These are phyloP conservation scores for Phyllopteryx taeniolatus DNA, from an alignment of 2,113 vertebrate genomes.

Conservation along the genomic window DNA sequence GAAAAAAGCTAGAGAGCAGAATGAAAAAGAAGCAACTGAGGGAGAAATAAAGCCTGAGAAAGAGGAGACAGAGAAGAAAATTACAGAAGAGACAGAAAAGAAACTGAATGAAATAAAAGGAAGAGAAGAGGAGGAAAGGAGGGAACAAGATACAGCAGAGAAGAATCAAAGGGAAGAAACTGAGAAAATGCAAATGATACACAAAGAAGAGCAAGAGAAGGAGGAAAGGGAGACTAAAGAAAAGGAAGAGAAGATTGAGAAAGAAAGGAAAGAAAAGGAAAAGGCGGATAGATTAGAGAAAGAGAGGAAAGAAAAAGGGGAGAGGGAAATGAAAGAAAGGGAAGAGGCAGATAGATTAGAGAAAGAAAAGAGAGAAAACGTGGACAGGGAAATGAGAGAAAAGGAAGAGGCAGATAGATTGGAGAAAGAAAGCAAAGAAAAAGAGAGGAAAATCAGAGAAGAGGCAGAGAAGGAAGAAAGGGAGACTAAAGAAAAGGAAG, in stretches of 20 bases:
- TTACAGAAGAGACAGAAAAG: neutral
- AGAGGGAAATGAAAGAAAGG: conserved; percentile 19
- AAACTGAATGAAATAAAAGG: conserved; percentile 4
- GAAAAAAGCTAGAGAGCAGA: conserved; percentile 21
- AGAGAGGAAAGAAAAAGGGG: conserved; percentile 11
- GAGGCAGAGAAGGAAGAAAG: conserved; percentile 4
- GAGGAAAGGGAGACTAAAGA: conserved; percentile 7
- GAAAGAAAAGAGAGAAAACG: conserved; percentile 13
- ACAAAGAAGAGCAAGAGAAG: conserved; percentile 49
- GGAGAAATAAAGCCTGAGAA: conserved; percentile 14
- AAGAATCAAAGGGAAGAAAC: conserved; percentile 10
- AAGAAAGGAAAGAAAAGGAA: conserved; percentile 16
- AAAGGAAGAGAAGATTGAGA: neutral
- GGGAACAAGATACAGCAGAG: conserved; percentile 10
- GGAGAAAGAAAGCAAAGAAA: conserved; percentile 2
- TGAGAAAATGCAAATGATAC: conserved; percentile 63
- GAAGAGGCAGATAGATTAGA: conserved; percentile 7
- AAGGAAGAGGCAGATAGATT: conserved; percentile 17
- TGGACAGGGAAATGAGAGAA: conserved; percentile 10
- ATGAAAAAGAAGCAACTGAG: conserved; percentile 17
- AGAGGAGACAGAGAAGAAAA: conserved; percentile 10
- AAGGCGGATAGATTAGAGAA: conserved; percentile 4
- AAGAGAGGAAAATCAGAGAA: conserved; percentile 16
- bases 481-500: neutral
- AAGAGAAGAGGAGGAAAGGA: conserved; percentile 3